These are phyloP conservation scores for Crenuchus spilurus DNA, from an alignment of 2,797 vertebrate genomes.

Conservation along the genomic window DNA sequence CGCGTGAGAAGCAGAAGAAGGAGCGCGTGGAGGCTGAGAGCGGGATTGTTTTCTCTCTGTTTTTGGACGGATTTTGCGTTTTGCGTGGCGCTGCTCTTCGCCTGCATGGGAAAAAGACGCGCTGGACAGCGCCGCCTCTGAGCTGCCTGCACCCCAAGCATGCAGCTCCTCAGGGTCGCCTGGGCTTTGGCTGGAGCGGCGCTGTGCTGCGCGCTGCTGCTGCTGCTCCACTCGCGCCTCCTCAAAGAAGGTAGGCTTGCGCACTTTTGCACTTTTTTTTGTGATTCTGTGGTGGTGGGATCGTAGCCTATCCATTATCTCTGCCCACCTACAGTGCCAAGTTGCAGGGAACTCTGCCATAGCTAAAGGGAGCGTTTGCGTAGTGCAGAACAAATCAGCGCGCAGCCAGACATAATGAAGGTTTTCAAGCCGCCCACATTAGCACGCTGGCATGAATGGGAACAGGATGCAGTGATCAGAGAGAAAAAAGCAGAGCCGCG, in stretches of 20 bases:
- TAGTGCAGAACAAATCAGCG: neutral
- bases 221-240: slow-evolving; percentile 94
- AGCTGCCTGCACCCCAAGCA: slow-evolving; percentile 85
- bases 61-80: neutral
- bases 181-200: slow-evolving; percentile 96
- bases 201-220: slow-evolving; percentile 94
- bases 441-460: neutral
- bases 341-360: no score
- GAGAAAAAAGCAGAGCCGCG: neutral
- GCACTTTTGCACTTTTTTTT: neutral
- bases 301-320: no score
- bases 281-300: neutral
- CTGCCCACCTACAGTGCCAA: neutral
- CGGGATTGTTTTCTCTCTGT: no score
- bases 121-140: slow-evolving; percentile 65
- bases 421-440: neutral
- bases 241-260: slow-evolving; percentile 93
- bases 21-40: no score
- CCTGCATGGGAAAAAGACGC: slow-evolving; percentile 56
- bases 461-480: neutral
- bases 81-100: neutral
- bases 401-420: neutral
- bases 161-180: slow-evolving; percentile 96
- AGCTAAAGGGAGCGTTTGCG: neutral
- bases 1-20: no score